A percentile compares a stretch with the other conserved stretches of the same genome.
Conservation (phyloP, 2,888 invertebrate species). For the Rhaphigaster nebulosa region DNA sequence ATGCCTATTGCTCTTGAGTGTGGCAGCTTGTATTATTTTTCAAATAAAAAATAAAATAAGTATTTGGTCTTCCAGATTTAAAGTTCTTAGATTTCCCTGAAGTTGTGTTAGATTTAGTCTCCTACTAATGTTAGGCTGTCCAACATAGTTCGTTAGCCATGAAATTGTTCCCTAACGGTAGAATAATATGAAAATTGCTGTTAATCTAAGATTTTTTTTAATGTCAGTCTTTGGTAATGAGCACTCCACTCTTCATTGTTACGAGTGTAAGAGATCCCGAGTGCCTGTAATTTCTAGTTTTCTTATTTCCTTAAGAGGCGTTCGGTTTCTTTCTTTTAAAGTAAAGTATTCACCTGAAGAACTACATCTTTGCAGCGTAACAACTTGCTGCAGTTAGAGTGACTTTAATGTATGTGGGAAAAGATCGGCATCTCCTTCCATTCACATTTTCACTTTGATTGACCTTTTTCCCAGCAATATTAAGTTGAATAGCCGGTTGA, state of each 20-base stretch:
- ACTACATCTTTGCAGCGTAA: background rate
- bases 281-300: background rate
- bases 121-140: background rate
- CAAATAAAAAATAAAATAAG: too few relatives aligned
- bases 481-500: background rate
- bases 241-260: background rate
- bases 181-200: background rate
- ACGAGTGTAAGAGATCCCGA: background rate
- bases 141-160: too few relatives aligned
- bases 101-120: background rate
- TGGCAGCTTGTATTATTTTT: too few relatives aligned
- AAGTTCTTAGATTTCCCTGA: background rate
- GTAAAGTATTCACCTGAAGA: background rate
- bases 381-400: background rate
- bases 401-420: background rate
- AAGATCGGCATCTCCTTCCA: background rate
- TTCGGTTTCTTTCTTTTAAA: background rate
- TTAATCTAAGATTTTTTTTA: background rate
- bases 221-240: too few relatives aligned
- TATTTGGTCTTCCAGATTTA: too few relatives aligned
- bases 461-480: background rate
- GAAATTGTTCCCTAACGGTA: too few relatives aligned
- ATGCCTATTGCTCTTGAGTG: too few relatives aligned
- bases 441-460: background rate
- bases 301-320: background rate